Evolutionary conservation across 2,888 invertebrate species (phyloP).

Genomic region (Parasteatoda lunata): DNA sequence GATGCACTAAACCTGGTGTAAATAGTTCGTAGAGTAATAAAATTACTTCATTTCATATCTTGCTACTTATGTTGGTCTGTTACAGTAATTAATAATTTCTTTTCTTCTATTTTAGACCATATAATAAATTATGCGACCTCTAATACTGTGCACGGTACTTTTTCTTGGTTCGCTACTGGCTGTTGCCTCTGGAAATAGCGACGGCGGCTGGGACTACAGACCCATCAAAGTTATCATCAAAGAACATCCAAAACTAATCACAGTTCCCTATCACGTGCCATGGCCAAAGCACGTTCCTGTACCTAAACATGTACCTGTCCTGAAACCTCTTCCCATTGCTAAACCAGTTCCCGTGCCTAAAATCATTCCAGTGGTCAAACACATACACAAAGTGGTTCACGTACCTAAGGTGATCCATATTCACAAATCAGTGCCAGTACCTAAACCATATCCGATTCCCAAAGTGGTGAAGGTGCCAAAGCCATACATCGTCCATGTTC

Average conservation of each 20-base stretch:
- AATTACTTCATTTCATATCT: too few relatives aligned
- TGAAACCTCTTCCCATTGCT: slow-evolving; percentile 71
- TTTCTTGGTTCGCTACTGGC: slow-evolving; percentile 19
- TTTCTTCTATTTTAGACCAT: slow-evolving; percentile 5
- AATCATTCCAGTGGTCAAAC: slow-evolving; percentile 70
- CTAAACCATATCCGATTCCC: slow-evolving; percentile 71
- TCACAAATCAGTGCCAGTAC: slow-evolving; percentile 70
- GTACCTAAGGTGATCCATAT: slow-evolving; percentile 68
- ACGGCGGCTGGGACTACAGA: slow-evolving; percentile 58
- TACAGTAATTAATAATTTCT: neutral
- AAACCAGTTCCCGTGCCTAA: slow-evolving; percentile 71
- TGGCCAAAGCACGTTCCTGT: slow-evolving; percentile 70
- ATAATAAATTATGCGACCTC: slow-evolving; percentile 23
- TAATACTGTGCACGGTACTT: slow-evolving; percentile 33
- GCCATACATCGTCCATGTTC: slow-evolving; percentile 71
- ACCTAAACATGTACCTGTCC: slow-evolving; percentile 70
- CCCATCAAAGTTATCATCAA: slow-evolving; percentile 67
- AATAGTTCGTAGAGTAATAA: too few relatives aligned
- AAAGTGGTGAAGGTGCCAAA: slow-evolving; percentile 71
- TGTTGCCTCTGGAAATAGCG: slow-evolving; percentile 26
- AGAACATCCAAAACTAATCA: slow-evolving; percentile 64
- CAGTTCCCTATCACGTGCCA: slow-evolving; percentile 64
- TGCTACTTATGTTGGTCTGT: too few relatives aligned
- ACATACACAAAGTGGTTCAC: slow-evolving; percentile 69
- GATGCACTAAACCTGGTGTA: too few relatives aligned